Evolutionary conservation across 2,797 vertebrate genomes (phyloP).

Genomic region (Leptoclinus maculatus): DNA sequence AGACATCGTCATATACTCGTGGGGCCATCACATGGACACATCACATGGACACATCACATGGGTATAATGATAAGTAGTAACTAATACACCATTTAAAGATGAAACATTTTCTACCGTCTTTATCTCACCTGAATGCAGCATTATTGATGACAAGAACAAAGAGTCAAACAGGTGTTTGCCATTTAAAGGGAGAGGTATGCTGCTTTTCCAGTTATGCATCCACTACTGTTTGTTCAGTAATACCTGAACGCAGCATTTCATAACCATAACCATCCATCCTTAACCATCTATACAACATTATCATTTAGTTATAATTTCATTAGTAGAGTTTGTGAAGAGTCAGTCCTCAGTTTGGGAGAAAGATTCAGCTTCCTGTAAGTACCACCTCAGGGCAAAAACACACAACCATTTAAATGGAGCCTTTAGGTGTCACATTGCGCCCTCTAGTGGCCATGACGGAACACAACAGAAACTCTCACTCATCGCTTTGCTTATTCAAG

Average conservation of each 20-base stretch:
- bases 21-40: not conserved
- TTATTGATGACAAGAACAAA: not conserved
- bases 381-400: not conserved
- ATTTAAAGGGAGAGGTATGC: not conserved
- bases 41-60: not conserved
- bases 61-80: not conserved
- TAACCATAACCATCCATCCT: not conserved
- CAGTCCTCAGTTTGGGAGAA: not conserved
- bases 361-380: not conserved
- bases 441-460: not conserved
- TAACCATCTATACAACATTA: not conserved
- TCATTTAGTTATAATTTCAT: not conserved
- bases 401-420: rapidly evolving
- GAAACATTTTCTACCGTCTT: not conserved
- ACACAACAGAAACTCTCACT: not conserved
- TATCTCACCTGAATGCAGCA: conserved; percentile 3
- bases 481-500: not conserved
- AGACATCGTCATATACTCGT: not conserved
- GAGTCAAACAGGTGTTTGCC: not conserved
- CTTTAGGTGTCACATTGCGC: not conserved
- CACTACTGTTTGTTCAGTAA: not conserved
- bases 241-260: conserved; percentile 1
- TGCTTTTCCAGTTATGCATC: not conserved
- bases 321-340: not conserved
- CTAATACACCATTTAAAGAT: not conserved